A percentile compares a stretch with the other conserved stretches of the same genome.
Evolutionary conservation across 2,113 vertebrate species (phyloP).

Genomic region (Ondatra zibethicus): DNA sequence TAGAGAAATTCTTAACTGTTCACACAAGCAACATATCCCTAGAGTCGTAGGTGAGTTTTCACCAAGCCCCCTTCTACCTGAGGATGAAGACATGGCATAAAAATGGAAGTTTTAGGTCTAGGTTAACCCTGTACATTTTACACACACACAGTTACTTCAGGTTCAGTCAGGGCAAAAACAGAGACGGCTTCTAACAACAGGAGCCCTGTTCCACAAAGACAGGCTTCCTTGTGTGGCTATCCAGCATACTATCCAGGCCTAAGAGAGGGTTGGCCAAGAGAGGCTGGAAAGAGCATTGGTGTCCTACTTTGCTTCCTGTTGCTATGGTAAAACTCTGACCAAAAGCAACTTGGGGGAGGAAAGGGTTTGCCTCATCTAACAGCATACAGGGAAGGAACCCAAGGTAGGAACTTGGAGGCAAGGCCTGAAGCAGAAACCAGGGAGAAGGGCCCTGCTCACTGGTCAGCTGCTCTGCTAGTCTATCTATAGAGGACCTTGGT

Average conservation of each 20-base stretch:
- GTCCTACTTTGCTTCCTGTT: not conserved
- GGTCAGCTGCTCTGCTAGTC: not conserved
- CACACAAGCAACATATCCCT: accelerated
- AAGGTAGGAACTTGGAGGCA: not conserved
- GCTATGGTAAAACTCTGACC: not conserved
- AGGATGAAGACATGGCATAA: accelerated
- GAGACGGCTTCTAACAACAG: not conserved
- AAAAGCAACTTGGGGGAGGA: not conserved
- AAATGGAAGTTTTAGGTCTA: accelerated
- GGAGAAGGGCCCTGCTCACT: not conserved
- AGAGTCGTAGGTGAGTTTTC: accelerated
- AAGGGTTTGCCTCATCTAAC: not conserved
- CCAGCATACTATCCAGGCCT: accelerated
- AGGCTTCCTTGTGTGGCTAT: accelerated
- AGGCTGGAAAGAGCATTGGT: not conserved
- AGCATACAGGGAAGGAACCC: not conserved
- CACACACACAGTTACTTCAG: not conserved
- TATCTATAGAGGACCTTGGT: not conserved
- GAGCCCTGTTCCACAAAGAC: not conserved
- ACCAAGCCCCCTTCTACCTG: accelerated
- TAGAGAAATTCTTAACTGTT: not conserved
- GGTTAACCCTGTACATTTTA: accelerated
- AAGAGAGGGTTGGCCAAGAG: too few species aligned
- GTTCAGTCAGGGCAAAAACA: not conserved
- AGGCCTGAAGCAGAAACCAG: not conserved